Evolutionary conservation across 1,140 invertebrate genomes (phyloP).

Genomic region (Plectus sambesii): DNA sequence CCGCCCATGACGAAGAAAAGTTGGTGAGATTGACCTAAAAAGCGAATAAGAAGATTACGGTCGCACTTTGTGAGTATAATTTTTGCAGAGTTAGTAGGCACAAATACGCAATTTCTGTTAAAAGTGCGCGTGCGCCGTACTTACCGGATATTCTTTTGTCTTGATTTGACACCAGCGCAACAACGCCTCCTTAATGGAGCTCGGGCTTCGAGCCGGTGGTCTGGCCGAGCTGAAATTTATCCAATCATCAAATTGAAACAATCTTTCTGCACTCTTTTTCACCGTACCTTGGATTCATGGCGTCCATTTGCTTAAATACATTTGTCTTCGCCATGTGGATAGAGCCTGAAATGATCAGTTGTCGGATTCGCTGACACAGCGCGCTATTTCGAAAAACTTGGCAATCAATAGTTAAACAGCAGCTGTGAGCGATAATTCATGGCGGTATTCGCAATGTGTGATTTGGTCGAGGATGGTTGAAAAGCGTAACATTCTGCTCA

Average conservation of each 20-base stretch:
- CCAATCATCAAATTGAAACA: slow-evolving; percentile 8
- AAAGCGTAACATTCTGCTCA: not conserved
- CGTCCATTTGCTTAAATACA: slow-evolving; percentile 30
- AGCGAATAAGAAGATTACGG: slow-evolving; percentile 16
- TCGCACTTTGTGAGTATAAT: slow-evolving; percentile 5
- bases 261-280: slow-evolving; percentile 9
- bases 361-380: slow-evolving; percentile 7
- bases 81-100: slow-evolving; percentile 2
- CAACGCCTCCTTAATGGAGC: slow-evolving; percentile 28
- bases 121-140: slow-evolving; percentile 4
- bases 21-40: slow-evolving; percentile 89
- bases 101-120: slow-evolving; percentile 17
- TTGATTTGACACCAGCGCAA: slow-evolving; percentile 23
- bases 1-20: slow-evolving; percentile 88
- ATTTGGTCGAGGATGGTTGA: slow-evolving; percentile 1
- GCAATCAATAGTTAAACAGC: slow-evolving; percentile 1
- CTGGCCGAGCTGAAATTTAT: not conserved
- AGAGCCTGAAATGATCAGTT: slow-evolving; percentile 4
- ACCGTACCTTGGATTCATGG: slow-evolving; percentile 16
- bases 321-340: slow-evolving; percentile 15
- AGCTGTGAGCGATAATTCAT: not conserved
- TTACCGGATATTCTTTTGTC: slow-evolving; percentile 21
- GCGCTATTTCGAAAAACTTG: not conserved
- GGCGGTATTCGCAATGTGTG: slow-evolving; percentile 2
- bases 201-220: slow-evolving; percentile 13